Base-by-base conservation (phyloP, 2,797 vertebrate species). In the Xyrichtys novacula region DNA sequence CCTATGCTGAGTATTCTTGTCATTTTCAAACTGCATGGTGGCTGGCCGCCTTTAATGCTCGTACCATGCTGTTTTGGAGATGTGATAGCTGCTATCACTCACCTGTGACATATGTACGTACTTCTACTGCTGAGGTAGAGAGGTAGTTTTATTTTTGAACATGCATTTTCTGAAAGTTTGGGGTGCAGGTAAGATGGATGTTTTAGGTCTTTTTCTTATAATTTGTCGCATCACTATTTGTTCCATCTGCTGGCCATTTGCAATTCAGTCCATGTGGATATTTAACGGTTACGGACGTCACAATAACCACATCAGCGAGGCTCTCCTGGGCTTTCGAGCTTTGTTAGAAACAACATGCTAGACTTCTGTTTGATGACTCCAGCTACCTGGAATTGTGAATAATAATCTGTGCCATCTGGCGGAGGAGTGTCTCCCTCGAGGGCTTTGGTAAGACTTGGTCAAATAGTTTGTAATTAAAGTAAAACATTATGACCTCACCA, bases 1-100 rank as follows among this genome's bases (percentile, higher is more conserved):
- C 43, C 48, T 74, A 75, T 59, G 46, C 75, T 42, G 53, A 83
- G 69, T 85, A 80, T 88, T 81, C 80, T 58, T 87, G 81, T 82
- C 85, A 80, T 81, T 86, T 83, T 71, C 81, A 89, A 89, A 87
- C 84, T 58, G 87, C 89, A 87, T 88, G 84, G 81, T 68, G 76
- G 75, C 86, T 69, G 70, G 58, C 70, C 53, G 65, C 59, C 78
- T 71, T 79, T 85, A 49, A 71, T 52, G 80, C 80, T 22, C 12
- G 79, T 46, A 44, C 84, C 88, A 86, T 86, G 90, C 78, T 81
- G 87, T 82, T 85, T 82, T 69, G 52, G 71, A 87, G 69, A 69
- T 28, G 42, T 78, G 73, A 74, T 76, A 53, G 34, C 64, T 73
- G 76, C 68, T 66, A 76, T 71, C 84, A 80, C 80, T 76, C 46